Base-by-base conservation (phyloP, 1,140 invertebrate genomes). In the Antheraea pernyi region DNA sequence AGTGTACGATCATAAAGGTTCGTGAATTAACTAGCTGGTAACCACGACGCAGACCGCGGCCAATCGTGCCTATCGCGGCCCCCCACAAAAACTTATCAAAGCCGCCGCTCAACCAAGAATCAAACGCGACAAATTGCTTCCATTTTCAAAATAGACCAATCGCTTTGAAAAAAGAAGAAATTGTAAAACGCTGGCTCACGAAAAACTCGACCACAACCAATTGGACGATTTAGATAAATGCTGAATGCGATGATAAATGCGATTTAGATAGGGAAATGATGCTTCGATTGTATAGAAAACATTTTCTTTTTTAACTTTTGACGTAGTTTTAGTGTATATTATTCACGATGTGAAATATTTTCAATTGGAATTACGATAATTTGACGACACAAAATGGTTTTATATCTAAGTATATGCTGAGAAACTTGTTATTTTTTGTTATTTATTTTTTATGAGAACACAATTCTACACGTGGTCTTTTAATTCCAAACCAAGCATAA, bases 41-140 rank as follows among this genome's bases (percentile, higher is more conserved):
- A 18, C 48, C 53, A 42, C 42, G 30, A 42, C 67, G 46, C 53
- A 13, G 59, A 82, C 60, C 81, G 70, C 76, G 71, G 75, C 84
- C 83, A 85, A 86, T 85, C 80, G 79, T 69, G 66, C 46, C 76
- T 46, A 67, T 68, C 72, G 70, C 73, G 78, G 73, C 84, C 81
- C 82, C 22, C 78, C 78, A 91, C 82, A 91, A 89, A 91, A 89
- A 89, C 83, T 72, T 66, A 83, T 89, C 87, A 89, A 89, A 91
- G 86, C 69, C 48, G 68, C 86, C 84, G 86, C 83, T 36, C 74
- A 73, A 78, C 77, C 78, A 79, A 79, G 74, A 80, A 84, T 80
- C 79, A 75, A 63, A 82, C 77, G 83, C 85, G 81, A 88, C 87
- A 88, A 91, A 91, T 91, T 81, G 80, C 72, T 68, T 82, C 80